A percentile compares a stretch with the other conserved stretches of the same genome.
phyloP scores from a whole-genome alignment of 2,888 invertebrate species.

The Gymnoscelis rufifasciata region DNA sequence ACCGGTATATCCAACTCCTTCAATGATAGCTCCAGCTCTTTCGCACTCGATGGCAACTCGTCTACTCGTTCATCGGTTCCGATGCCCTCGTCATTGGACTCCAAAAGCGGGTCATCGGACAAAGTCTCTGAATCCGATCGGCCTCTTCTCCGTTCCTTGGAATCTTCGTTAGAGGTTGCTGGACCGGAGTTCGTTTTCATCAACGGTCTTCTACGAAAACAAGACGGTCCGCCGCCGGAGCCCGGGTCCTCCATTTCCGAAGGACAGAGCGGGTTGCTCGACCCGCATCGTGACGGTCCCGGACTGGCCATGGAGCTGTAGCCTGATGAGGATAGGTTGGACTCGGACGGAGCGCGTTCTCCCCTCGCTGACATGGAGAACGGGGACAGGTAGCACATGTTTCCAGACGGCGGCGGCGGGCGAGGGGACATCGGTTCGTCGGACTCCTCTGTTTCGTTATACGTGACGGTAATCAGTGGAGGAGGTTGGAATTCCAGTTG shows the following conservation, averaged over 20 bases:
- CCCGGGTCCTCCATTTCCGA: constrained; percentile 87
- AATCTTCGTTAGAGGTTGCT: constrained; percentile 62
- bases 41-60: constrained; percentile 84
- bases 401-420: constrained; percentile 71
- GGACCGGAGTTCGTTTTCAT: constrained; percentile 80
- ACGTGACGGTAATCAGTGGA: constrained; percentile 86
- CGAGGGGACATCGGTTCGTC: constrained; percentile 85
- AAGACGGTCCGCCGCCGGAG: constrained; percentile 75
- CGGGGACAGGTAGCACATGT: constrained; percentile 88
- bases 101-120: constrained; percentile 84
- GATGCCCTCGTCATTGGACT: constrained; percentile 88
- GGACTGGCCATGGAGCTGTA: constrained; percentile 93
- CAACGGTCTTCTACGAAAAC: constrained; percentile 80
- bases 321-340: constrained; percentile 90
- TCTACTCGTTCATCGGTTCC: constrained; percentile 87
- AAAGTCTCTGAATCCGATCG: constrained; percentile 86
- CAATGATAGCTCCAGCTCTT: constrained; percentile 75
- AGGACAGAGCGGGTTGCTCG: constrained; percentile 87
- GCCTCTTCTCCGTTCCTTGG: constrained; percentile 76
- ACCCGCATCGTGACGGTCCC: constrained; percentile 89
- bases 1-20: constrained; percentile 72
- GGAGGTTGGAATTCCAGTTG: constrained; percentile 83
- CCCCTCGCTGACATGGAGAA: constrained; percentile 85
- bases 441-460: constrained; percentile 88
- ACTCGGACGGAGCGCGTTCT: constrained; percentile 88